phyloP scores from a whole-genome alignment of 1,140 invertebrate species.

The Aphidius ervi region DNA sequence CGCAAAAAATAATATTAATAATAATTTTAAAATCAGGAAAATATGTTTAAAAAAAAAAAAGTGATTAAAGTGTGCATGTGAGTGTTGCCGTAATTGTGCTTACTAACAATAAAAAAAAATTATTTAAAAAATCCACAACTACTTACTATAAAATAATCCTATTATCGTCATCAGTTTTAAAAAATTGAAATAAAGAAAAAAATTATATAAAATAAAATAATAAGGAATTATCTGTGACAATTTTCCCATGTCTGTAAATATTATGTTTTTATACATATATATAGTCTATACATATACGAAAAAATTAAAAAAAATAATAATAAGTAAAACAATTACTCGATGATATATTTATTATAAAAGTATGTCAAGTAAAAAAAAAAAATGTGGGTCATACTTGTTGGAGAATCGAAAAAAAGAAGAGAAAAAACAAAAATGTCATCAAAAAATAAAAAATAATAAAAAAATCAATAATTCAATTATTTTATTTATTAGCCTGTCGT shows the following conservation, averaged over 20 bases:
- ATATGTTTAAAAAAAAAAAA: slow-evolving; percentile 13
- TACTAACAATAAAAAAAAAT: slow-evolving; percentile 26
- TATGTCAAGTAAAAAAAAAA: slow-evolving; percentile 34
- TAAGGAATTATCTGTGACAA: slow-evolving; percentile 29
- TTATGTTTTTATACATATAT: slow-evolving; percentile 53
- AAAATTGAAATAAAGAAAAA: slow-evolving; percentile 14
- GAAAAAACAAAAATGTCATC: slow-evolving; percentile 45
- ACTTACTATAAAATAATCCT: slow-evolving; percentile 19
- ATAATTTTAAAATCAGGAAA: slow-evolving; percentile 17
- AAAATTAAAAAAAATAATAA: slow-evolving; percentile 14
- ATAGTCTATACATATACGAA: slow-evolving; percentile 22
- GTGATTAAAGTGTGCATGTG: slow-evolving; percentile 18
- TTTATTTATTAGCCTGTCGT: background rate
- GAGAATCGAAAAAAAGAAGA: slow-evolving; percentile 40
- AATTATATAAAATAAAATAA: slow-evolving; percentile 3
- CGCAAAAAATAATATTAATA: slow-evolving; percentile 18
- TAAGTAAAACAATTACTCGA: slow-evolving; percentile 40
- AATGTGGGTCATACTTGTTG: slow-evolving; percentile 49
- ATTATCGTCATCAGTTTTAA: slow-evolving; percentile 22
- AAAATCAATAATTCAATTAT: background rate
- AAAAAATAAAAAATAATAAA: slow-evolving; percentile 46
- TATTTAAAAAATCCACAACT: slow-evolving; percentile 16
- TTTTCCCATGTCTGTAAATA: slow-evolving; percentile 51
- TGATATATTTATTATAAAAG: slow-evolving; percentile 46
- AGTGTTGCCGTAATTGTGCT: slow-evolving; percentile 28